A percentile compares a stretch with the other conserved stretches of the same genome.
Evolutionary conservation across 2,113 vertebrate genomes (phyloP).

Genomic region (Neogobius melanostomus): DNA sequence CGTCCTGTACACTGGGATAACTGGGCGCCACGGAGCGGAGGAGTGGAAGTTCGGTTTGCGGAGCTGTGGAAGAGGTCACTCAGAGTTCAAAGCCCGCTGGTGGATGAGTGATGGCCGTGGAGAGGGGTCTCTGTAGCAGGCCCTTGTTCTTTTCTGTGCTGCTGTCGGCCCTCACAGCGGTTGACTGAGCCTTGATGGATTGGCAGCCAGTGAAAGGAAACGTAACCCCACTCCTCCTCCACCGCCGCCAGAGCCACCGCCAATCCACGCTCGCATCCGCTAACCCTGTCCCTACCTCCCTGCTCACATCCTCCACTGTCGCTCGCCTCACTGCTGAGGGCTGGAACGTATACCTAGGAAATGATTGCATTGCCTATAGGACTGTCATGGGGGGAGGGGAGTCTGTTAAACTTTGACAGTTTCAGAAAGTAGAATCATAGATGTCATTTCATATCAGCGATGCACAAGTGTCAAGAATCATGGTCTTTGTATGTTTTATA

Average conservation of each 20-base stretch:
- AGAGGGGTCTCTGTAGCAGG: slow-evolving; percentile 84
- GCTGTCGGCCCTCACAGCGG: slow-evolving; percentile 89
- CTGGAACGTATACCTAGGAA: slow-evolving; percentile 1
- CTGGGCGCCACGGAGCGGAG: slow-evolving; percentile 76
- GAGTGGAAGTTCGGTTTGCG: slow-evolving; percentile 76
- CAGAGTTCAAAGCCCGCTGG: slow-evolving; percentile 86
- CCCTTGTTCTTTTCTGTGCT: slow-evolving; percentile 85
- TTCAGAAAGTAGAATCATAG: too few relatives aligned
- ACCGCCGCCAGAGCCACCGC: slow-evolving; percentile 44
- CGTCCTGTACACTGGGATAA: slow-evolving; percentile 42
- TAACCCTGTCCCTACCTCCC: not conserved
- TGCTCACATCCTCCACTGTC: slow-evolving; percentile 12
- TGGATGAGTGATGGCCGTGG: slow-evolving; percentile 88
- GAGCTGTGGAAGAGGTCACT: slow-evolving; percentile 84
- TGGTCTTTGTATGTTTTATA: too few relatives aligned
- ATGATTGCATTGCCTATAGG: too few relatives aligned
- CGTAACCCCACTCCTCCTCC: slow-evolving; percentile 75
- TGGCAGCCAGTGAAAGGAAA: slow-evolving; percentile 94
- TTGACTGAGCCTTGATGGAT: slow-evolving; percentile 95
- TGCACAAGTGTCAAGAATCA: too few relatives aligned
- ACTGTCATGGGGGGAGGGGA: too few relatives aligned
- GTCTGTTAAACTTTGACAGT: too few relatives aligned
- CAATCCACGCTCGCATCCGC: slow-evolving; percentile 19
- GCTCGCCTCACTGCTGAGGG: slow-evolving; percentile 62
- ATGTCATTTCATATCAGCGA: too few relatives aligned